A percentile compares a stretch with the other conserved stretches of the same genome.
Evolutionary conservation across 2,113 vertebrate genomes (phyloP).

Genomic region (Antennarius striatus): DNA sequence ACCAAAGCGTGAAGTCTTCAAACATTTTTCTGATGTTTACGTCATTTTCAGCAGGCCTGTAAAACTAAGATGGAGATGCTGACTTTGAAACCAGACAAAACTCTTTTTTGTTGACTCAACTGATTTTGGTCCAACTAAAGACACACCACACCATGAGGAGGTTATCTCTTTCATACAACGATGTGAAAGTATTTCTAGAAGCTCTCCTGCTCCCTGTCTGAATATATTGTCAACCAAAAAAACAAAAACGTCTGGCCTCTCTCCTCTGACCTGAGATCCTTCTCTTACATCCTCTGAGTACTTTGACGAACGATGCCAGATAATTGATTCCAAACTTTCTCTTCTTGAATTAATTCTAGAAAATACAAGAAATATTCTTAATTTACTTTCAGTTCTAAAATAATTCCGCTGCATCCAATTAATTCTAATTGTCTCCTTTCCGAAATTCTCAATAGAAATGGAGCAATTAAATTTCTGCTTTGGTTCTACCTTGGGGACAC

Average conservation of each 20-base stretch:
- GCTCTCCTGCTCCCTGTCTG: no score
- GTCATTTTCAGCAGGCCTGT: no score
- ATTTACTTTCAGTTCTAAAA: conserved; percentile 73
- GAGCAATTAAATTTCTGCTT: conserved; percentile 78
- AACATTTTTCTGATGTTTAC: background rate
- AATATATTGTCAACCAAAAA: no score
- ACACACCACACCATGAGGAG: no score
- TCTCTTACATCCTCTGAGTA: conserved; percentile 25
- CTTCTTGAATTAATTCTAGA: conserved; percentile 53
- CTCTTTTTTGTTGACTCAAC: no score
- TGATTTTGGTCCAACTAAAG: no score
- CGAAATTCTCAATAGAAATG: conserved; percentile 79
- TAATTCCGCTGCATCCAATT: conserved; percentile 72
- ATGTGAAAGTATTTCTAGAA: no score
- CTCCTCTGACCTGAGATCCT: conserved; percentile 8
- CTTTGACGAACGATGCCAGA: conserved; percentile 45
- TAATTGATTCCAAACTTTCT: conserved; percentile 56
- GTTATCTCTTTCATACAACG: no score
- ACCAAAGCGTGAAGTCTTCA: conserved; percentile 40
- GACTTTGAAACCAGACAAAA: no score
- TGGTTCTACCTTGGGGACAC: conserved; percentile 70
- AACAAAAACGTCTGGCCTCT: no score
- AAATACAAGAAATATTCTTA: conserved; percentile 68
- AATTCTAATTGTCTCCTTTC: conserved; percentile 76
- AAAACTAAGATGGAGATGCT: no score